These are phyloP conservation scores for Hetaerina americana DNA, from an alignment of 1,140 invertebrate genomes.

Conservation along the genomic window DNA sequence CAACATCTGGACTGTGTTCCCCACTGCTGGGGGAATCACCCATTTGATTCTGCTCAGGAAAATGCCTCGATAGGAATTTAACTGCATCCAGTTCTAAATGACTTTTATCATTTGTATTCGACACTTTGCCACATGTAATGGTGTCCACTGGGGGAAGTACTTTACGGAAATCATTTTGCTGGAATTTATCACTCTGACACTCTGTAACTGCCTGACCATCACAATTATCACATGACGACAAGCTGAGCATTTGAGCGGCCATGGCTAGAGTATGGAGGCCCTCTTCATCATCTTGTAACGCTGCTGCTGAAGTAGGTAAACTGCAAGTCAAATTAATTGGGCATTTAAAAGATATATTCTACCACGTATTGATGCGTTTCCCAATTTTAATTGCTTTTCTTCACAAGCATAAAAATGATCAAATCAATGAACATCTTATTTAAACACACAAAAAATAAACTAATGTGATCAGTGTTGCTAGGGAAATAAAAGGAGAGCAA, in stretches of 20 bases:
- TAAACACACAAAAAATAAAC: too few species aligned
- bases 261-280: background rate
- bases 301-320: too few species aligned
- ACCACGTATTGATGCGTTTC: too few species aligned
- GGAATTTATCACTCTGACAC: background rate
- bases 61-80: background rate
- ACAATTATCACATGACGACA: background rate
- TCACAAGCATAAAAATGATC: too few species aligned
- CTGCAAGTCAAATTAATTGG: too few species aligned
- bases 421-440: too few species aligned
- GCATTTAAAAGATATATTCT: too few species aligned
- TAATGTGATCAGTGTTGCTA: too few species aligned
- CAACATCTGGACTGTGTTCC: too few species aligned
- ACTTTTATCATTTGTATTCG: background rate
- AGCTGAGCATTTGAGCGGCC: background rate
- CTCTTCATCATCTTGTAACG: background rate
- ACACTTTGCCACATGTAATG: background rate
- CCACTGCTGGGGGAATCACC: background rate
- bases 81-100: background rate
- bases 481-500: too few species aligned
- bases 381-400: too few species aligned
- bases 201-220: too few species aligned
- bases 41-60: background rate
- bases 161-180: background rate
- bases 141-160: background rate